Evolutionary conservation across 2,797 vertebrate species (phyloP).

Genomic region (Allobates femoralis): DNA sequence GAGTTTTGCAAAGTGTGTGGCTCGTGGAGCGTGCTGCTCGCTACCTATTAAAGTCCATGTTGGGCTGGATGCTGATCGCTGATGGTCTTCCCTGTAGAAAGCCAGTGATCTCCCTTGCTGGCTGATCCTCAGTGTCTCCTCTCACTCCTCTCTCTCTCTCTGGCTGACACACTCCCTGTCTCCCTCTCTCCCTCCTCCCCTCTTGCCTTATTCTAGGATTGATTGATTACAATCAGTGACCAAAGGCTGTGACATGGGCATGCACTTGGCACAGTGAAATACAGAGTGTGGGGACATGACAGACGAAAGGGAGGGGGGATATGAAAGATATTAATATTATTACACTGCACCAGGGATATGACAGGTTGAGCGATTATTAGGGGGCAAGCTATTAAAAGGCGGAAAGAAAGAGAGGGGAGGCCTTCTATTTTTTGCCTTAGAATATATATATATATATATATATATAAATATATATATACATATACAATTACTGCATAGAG

Average conservation of each 20-base stretch:
- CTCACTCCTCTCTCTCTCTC: conserved; percentile 52
- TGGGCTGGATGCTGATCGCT: conserved; percentile 52
- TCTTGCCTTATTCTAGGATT: conserved; percentile 62
- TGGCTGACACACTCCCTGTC: conserved; percentile 64
- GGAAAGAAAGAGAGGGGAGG: neutral
- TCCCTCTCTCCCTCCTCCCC: conserved; percentile 69
- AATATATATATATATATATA: too few relatives aligned
- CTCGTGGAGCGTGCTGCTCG: conserved; percentile 41
- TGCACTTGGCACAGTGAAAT: conserved; percentile 69
- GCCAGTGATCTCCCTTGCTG: conserved; percentile 55
- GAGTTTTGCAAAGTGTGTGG: conserved; percentile 42
- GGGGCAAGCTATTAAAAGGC: conserved; percentile 15
- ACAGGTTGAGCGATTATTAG: conserved; percentile 32
- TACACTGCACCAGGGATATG: conserved; percentile 29
- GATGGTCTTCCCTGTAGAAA: conserved; percentile 55
- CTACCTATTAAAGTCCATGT: conserved; percentile 63
- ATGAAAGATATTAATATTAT: conserved; percentile 44
- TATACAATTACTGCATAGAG: neutral
- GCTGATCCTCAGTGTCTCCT: conserved; percentile 45
- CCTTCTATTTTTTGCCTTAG: too few relatives aligned
- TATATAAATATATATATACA: too few relatives aligned
- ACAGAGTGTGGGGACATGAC: neutral
- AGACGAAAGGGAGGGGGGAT: neutral
- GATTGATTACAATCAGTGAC: conserved; percentile 77
- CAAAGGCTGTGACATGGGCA: conserved; percentile 77